Evolutionary conservation across 2,113 vertebrate species (phyloP), one percentile per base, ranked within the genome.

Genomic region (Tyrannus savana): DNA sequence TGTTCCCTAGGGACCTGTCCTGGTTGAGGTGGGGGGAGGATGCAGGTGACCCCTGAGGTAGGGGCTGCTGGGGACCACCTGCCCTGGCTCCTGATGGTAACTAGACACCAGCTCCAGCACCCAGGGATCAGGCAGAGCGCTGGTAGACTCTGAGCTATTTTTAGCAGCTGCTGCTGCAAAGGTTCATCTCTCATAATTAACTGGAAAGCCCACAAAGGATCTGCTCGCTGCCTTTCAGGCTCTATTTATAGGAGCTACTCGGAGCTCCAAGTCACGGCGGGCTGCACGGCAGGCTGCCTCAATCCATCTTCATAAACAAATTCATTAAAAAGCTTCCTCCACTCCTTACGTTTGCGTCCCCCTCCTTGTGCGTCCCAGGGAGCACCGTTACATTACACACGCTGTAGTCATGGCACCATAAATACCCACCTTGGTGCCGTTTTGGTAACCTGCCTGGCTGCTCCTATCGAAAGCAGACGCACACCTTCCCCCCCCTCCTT

Each of bases 101-200:
- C 76, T 9, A 95, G 73, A 89, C 37, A 5, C 39, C 63, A 94
- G 83, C 13, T 42, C 53, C 77, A 67, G 46, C 19, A 6, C 56
- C n/a, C 73, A 41, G 84, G 81, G 69, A 96, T 25, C 90, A 89
- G 71, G 44, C 67, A 82, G 68, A 81, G 91, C 31, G 3, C 89
- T n/a, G 66, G 44, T 81, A 91, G 87, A 75, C 90, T 64, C 85
- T 22, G 12, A 71, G 35, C 46, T 96, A 95, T 97, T 97, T 94
- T 96, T 96, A 94, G 95, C 79, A 95, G 44, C 92, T 53, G 90
- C 68, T 81, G 59, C 85, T 90, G 52, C 25, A 9, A 89, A 67
- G 69, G 96, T 92, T 96, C 87, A 83, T 95, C 90, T 92, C 97
- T 86, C 92, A 93, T 96, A 94, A 96, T 96, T 98, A 98, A 97